Base-by-base conservation (phyloP, 1,140 invertebrate species). In the Maniola jurtina region DNA sequence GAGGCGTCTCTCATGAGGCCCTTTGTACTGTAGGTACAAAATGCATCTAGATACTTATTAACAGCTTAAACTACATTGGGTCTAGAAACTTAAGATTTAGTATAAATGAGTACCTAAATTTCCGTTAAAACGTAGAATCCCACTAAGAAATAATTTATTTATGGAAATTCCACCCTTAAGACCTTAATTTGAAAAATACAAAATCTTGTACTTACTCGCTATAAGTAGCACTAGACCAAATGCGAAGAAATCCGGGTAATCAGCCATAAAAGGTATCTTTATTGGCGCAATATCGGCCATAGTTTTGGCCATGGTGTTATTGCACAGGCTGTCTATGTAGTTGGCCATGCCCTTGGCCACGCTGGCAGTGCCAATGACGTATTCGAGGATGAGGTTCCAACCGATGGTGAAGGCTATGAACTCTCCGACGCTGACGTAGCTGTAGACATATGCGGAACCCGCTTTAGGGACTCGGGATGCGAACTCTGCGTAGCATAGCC, bases 381-480 rank as follows among this genome's bases (percentile, higher is more conserved):
- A 98, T 91, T 98, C 97, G 75, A 98, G 83, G 67, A 98, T 95
- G 35, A 98, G 92, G 92, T 97, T 97, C 97, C 97, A 98, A 59
- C 97, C 97, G 84, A 94, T 96, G 69, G 93, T 95, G 92, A 93
- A 98, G 70, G 93, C 96, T 40, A 91, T 94, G 90, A 94, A 95
- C 86, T 98, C 96, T 6, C 96, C 97, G 6, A 97, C 95, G 71
- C 95, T 95, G 4, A 97, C 95, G 90, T 98, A 98, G 78, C 95
- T 97, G 91, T 97, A 98, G 6, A 96, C 93, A 85, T 98, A 98
- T 0, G 96, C 96, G 0, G 96, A 97, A 2, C 97, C 97, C 0
- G 96, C 95, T 81, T 94, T 95, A 0, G 97, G 96, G 1, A 97
- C 95, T 68, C 96, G 90, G 0, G 96, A 94, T 2, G 95, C 96